Percentiles rank a stretch among this genome's conserved stretches.
phyloP scores from a whole-genome alignment of 2,797 vertebrate genomes.

The Nannoperca australis region DNA sequence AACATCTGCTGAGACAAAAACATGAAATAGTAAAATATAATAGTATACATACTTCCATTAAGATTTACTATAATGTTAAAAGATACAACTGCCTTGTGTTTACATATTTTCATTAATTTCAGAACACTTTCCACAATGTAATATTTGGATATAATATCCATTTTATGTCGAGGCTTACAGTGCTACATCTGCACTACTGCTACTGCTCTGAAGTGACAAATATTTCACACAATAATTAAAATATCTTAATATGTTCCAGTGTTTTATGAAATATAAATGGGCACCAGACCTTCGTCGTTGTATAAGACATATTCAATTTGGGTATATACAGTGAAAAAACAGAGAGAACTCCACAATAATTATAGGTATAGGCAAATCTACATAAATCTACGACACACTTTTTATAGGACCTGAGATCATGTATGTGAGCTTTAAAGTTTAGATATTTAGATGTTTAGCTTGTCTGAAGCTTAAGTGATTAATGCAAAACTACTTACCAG shows the following conservation, averaged over 20 bases:
- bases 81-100: background rate
- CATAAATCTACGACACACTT: background rate
- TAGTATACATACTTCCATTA: background rate
- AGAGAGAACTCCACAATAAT: background rate
- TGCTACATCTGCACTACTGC: background rate
- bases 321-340: too few species aligned
- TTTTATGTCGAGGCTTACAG: background rate
- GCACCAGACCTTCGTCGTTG: background rate
- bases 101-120: background rate
- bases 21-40: too few species aligned
- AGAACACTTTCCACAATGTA: background rate
- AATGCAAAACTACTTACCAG: background rate
- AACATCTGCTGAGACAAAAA: background rate
- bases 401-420: background rate
- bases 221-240: background rate
- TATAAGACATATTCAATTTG: too few species aligned
- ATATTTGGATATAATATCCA: background rate
- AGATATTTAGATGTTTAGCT: background rate
- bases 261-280: background rate
- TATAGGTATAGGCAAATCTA: background rate
- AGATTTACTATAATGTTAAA: background rate
- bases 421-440: too few species aligned
- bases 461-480: background rate
- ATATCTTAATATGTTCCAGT: background rate
- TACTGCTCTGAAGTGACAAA: background rate